Base-by-base conservation (phyloP, 2,797 vertebrate species). In the Ceryle rudis region DNA sequence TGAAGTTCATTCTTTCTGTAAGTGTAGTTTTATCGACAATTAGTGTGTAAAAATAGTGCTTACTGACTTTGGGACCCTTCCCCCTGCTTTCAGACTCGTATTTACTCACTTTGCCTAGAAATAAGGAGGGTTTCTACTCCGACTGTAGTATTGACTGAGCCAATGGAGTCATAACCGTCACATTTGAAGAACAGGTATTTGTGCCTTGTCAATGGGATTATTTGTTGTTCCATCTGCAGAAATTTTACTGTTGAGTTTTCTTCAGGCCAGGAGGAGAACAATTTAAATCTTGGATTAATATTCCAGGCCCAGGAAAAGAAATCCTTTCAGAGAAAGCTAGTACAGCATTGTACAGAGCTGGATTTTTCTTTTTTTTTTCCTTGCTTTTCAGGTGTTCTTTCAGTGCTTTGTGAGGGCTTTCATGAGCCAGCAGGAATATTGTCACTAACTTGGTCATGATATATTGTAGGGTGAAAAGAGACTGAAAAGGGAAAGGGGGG, bases 1-100 rank as follows among this genome's bases (percentile, higher is more conserved):
- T 89, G 70, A 92, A 93, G 92, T 89, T 96, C 26, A 55, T 41
- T 96, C 74, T 93, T 94, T 71, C 41, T 39, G 49, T 33, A 69
- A 89, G 29, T 82, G 78, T 73, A 57, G 52, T 85, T 96, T 93
- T 87, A 84, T 83, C 6, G 1, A 64, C n/a, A 87, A 52, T 89
- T 90, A 78, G 6, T 3, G 5, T 39, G 64, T 77, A 77, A 84
- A 94, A 95, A 73, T 67, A 39, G 21, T 2, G 0, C 26, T 86
- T 82, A 39, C 25, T 74, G 69, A 39, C 61, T 90, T 92, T 49
- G 65, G 66, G 64, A 90, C 86, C 86, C 39, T 73, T 82, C 28
- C 8, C 25, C 6, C 15, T 49, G 11, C 90, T 89, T 85, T 92
- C 60, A 55, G 73, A 35, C 74, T 54, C 77, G 11, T 84, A 19